A percentile compares a stretch with the other conserved stretches of the same genome.
Evolutionary conservation across 2,888 invertebrate genomes (phyloP).

Genomic region (Drosophila birchii): DNA sequence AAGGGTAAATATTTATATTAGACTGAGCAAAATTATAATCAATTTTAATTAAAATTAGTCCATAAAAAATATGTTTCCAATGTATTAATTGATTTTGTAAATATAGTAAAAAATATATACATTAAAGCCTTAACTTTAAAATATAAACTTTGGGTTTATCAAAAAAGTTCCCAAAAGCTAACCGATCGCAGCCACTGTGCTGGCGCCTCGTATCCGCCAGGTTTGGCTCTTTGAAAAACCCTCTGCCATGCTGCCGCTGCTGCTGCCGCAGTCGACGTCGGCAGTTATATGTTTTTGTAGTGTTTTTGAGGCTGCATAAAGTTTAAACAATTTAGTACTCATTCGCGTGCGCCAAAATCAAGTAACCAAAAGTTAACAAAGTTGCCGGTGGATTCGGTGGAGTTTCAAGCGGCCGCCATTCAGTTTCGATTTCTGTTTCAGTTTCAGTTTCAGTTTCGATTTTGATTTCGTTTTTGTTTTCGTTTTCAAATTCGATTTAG

Average conservation of each 20-base stretch:
- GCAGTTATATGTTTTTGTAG: constrained; percentile 37
- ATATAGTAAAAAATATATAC: neutral
- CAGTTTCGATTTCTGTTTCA: constrained; percentile 15
- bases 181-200: constrained; percentile 9
- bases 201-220: constrained; percentile 25
- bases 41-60: no score
- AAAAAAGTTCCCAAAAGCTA: neutral
- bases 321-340: constrained; percentile 71
- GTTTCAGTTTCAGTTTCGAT: constrained; percentile 12
- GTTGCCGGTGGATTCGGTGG: constrained; percentile 12
- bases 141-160: neutral
- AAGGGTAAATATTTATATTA: no score
- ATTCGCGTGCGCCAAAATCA: constrained; percentile 66
- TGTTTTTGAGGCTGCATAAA: constrained; percentile 57
- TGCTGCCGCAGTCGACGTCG: constrained; percentile 29
- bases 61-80: no score
- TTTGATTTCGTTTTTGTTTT: constrained; percentile 14
- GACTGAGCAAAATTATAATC: no score
- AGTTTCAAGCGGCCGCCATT: constrained; percentile 11
- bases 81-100: no score
- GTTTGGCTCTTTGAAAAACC: constrained; percentile 16
- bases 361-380: constrained; percentile 57
- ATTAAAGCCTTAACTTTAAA: neutral
- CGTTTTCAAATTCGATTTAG: constrained; percentile 7
- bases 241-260: constrained; percentile 5